A percentile compares a stretch with the other conserved stretches of the same genome.
phyloP scores from a whole-genome alignment of 2,797 vertebrate species.

The Sebastes oblongus region DNA sequence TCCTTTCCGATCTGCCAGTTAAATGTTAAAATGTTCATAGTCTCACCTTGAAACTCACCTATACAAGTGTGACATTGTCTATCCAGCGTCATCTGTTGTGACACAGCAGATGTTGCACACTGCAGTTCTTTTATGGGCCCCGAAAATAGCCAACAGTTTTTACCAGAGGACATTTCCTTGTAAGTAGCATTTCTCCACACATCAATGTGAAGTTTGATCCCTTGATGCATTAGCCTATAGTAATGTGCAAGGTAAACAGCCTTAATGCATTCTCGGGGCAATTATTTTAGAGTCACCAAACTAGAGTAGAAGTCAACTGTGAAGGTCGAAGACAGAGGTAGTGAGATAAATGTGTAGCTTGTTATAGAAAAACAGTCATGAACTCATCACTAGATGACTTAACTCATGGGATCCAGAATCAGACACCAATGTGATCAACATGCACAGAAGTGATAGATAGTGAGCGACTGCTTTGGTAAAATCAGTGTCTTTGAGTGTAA shows the following conservation, averaged over 20 bases:
- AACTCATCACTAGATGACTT: not conserved
- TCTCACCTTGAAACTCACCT: not conserved
- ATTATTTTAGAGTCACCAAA: not conserved
- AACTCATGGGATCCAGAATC: not conserved
- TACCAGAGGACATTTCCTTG: not conserved
- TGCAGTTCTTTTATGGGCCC: not conserved
- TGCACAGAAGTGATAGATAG: not conserved
- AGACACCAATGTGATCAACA: slow-evolving; percentile 6
- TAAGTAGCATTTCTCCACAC: not conserved
- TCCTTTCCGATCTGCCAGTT: not conserved
- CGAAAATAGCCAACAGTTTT: not conserved
- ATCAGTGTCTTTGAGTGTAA: slow-evolving; percentile 22
- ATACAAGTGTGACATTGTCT: not conserved
- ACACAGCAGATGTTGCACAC: not conserved
- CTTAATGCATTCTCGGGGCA: not conserved
- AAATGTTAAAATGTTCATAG: not conserved
- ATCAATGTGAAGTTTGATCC: not conserved
- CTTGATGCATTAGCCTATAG: not conserved
- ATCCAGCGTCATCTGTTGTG: not conserved
- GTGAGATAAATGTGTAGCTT: not conserved
- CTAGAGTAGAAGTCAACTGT: not conserved
- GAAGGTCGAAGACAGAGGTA: not conserved
- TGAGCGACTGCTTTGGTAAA: slow-evolving; percentile 13
- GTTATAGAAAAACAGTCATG: not conserved
- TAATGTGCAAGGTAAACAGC: not conserved